Conservation (phyloP, 2,888 invertebrate species). For the Erebia aethiops region DNA sequence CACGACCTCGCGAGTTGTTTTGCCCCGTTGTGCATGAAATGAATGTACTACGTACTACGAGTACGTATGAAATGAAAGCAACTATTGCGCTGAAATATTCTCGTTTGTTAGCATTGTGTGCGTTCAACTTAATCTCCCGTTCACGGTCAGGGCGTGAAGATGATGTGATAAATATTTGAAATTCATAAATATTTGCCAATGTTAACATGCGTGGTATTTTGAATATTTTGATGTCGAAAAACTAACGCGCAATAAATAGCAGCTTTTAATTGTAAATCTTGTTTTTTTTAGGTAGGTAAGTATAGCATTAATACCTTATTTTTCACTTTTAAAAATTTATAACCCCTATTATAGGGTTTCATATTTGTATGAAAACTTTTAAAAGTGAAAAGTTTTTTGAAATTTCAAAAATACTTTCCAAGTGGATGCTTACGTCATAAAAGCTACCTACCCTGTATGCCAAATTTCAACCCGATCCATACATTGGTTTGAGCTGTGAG, state of each 20-base stretch:
- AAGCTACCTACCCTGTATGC: too few relatives aligned
- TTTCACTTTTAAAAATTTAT: too few relatives aligned
- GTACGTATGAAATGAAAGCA: conserved; percentile 11
- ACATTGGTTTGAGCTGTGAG: too few relatives aligned
- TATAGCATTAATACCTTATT: too few relatives aligned
- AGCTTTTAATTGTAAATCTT: neutral
- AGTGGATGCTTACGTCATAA: too few relatives aligned
- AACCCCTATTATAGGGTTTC: too few relatives aligned
- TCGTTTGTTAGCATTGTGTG: conserved; percentile 17
- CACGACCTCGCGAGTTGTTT: conserved; percentile 37
- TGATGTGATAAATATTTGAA: conserved; percentile 18
- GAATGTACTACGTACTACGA: neutral
- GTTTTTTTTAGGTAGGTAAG: too few relatives aligned
- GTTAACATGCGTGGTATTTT: too few relatives aligned
- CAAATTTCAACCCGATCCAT: too few relatives aligned
- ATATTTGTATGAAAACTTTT: too few relatives aligned
- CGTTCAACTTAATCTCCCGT: conserved; percentile 26
- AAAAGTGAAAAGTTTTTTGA: too few relatives aligned
- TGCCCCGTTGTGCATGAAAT: conserved; percentile 17
- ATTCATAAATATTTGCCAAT: conserved; percentile 17
- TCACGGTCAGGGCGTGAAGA: conserved; percentile 28
- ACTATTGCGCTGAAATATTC: conserved; percentile 21
- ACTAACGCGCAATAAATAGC: neutral
- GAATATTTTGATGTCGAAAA: neutral
- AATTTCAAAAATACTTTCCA: too few relatives aligned